A percentile compares a stretch with the other conserved stretches of the same genome.
Evolutionary conservation across 2,113 vertebrate species (phyloP).

Genomic region (Notothenia coriiceps): DNA sequence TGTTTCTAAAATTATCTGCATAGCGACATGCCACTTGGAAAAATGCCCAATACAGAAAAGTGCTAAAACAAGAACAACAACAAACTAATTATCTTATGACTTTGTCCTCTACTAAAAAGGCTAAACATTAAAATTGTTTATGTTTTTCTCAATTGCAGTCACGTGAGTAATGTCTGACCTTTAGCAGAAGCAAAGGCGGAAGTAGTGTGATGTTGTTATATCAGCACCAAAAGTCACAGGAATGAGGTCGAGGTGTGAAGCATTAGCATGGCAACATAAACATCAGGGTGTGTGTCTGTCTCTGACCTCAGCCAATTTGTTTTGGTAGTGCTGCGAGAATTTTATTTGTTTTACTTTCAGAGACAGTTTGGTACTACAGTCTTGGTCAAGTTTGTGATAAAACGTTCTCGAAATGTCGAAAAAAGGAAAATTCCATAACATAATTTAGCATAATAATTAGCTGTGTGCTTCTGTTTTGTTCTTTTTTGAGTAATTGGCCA

Average conservation of each 20-base stretch:
- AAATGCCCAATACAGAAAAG: neutral
- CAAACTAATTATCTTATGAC: neutral
- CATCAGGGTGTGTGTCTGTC: neutral
- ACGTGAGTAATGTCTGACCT: neutral
- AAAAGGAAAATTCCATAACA: no score
- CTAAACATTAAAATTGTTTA: no score
- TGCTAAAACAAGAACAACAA: neutral
- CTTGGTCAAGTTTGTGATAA: no score
- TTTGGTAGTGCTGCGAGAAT: no score
- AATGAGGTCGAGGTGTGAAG: neutral
- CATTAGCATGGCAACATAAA: neutral
- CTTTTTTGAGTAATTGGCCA: no score
- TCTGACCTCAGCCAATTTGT: neutral
- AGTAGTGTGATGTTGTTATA: neutral
- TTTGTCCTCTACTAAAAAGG: neutral
- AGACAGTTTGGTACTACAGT: no score
- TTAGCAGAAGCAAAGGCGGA: neutral
- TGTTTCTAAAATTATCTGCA: neutral
- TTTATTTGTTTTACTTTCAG: no score
- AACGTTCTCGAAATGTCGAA: no score
- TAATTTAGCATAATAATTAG: no score
- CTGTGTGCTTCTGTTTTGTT: no score
- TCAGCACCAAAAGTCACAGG: neutral
- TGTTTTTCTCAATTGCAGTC: neutral
- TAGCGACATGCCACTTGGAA: neutral